phyloP scores from a whole-genome alignment of 2,113 vertebrate species.

The Tragelaphus buxtoni region DNA sequence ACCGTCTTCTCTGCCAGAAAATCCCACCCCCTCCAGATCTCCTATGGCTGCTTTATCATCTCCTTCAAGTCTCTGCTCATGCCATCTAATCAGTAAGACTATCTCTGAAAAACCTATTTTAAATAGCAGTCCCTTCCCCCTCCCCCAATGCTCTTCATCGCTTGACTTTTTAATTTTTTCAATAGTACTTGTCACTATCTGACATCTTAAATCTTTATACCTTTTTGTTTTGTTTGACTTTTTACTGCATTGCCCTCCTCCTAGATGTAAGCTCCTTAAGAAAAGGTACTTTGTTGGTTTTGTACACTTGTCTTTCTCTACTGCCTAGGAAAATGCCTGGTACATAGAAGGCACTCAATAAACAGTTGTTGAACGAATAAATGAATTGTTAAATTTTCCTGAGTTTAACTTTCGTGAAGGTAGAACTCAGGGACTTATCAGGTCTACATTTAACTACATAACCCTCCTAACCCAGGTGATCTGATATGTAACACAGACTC shows the following conservation, averaged over 20 bases:
- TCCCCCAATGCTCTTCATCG: background rate
- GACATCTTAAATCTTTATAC: background rate
- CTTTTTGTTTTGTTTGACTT: background rate
- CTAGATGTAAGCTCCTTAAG: background rate
- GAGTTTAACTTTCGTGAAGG: background rate
- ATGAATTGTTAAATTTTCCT: background rate
- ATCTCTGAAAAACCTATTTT: background rate
- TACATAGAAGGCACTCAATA: background rate
- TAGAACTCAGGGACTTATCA: background rate
- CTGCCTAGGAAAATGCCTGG: background rate
- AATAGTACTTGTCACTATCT: background rate
- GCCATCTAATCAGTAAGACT: background rate
- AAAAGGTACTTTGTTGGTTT: background rate
- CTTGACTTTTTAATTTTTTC: background rate
- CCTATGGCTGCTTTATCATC: background rate
- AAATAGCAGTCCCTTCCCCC: background rate
- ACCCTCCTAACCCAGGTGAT: background rate
- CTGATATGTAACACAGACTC: background rate
- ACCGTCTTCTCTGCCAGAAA: background rate
- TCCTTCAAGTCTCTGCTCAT: background rate
- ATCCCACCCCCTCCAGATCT: fast-evolving
- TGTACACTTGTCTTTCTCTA: background rate
- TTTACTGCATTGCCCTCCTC: background rate
- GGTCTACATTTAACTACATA: background rate
- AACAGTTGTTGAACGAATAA: background rate